A percentile compares a stretch with the other conserved stretches of the same genome.
Evolutionary conservation across 1,140 invertebrate species (phyloP).

Genomic region (Pogonomyrmex californicus): DNA sequence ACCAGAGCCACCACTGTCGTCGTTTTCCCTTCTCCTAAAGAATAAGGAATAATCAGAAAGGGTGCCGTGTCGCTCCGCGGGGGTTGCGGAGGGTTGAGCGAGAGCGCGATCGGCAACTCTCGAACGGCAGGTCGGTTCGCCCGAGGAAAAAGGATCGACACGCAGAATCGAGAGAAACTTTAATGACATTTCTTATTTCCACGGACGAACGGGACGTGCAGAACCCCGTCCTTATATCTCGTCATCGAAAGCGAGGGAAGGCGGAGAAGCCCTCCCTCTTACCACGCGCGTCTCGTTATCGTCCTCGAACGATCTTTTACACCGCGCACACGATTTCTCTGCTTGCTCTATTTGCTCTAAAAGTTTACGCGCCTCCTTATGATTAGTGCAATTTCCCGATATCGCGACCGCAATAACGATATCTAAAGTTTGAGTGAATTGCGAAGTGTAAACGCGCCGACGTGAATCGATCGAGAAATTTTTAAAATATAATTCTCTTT

Average conservation of each 20-base stretch:
- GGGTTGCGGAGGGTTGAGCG: constrained; percentile 19
- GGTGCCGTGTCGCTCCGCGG: not conserved
- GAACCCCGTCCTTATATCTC: constrained; percentile 36
- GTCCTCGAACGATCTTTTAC: constrained; percentile 36
- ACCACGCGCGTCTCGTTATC: constrained; percentile 45
- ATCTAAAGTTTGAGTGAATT: constrained; percentile 29
- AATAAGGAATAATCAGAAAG: constrained; percentile 77
- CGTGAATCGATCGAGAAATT: not conserved
- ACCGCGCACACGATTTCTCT: constrained; percentile 5
- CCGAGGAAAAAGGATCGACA: constrained; percentile 72
- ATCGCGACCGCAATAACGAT: constrained; percentile 34
- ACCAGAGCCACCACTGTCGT: constrained; percentile 49
- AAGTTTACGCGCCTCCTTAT: constrained; percentile 45
- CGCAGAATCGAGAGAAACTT: constrained; percentile 75
- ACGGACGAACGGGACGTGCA: constrained; percentile 50
- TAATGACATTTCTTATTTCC: constrained; percentile 80
- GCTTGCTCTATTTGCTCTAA: constrained; percentile 43
- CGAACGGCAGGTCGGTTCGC: constrained; percentile 36
- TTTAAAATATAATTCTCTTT: not conserved
- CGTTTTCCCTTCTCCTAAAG: constrained; percentile 30
- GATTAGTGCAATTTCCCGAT: constrained; percentile 53
- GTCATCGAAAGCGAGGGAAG: constrained; percentile 38
- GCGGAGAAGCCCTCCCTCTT: not conserved
- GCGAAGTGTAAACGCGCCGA: not conserved
- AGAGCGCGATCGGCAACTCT: constrained; percentile 28